Percentiles rank a stretch among this genome's conserved stretches.
phyloP scores from a whole-genome alignment of 2,113 vertebrate species.

The Cyprinodon brontotheroides region DNA sequence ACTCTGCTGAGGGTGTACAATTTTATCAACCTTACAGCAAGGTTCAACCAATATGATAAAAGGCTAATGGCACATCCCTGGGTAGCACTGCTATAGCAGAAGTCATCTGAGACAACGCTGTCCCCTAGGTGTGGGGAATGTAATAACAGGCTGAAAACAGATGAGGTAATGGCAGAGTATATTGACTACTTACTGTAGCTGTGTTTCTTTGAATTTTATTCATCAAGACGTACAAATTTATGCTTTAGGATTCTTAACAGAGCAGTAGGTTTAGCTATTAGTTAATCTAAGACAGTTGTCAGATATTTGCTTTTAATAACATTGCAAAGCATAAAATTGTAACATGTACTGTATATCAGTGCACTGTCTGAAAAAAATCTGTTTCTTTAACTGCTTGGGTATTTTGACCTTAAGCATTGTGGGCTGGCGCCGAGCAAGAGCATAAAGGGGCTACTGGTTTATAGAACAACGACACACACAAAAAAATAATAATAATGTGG shows the following conservation, averaged over 20 bases:
- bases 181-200: not conserved
- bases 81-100: slow-evolving; percentile 19
- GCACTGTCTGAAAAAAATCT: not conserved
- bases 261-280: not conserved
- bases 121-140: slow-evolving; percentile 68
- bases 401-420: slow-evolving; percentile 59
- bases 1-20: not conserved
- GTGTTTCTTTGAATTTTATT: not conserved
- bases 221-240: slow-evolving; percentile 6
- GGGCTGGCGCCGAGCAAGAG: slow-evolving; percentile 63
- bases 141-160: slow-evolving; percentile 5
- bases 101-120: slow-evolving; percentile 64
- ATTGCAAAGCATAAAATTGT: not conserved
- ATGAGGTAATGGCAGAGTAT: not conserved
- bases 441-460: slow-evolving; percentile 57
- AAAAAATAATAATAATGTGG: slow-evolving; percentile 14
- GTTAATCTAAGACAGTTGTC: not conserved
- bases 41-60: slow-evolving; percentile 1
- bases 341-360: too few relatives aligned
- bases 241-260: not conserved
- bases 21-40: slow-evolving; percentile 14
- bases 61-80: slow-evolving; percentile 25
- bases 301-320: not conserved
- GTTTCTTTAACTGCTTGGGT: slow-evolving; percentile 35
- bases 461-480: not conserved